A percentile compares a stretch with the other conserved stretches of the same genome.
These are phyloP conservation scores for Spinus olivaceus DNA, from an alignment of 2,797 vertebrate genomes.

Conservation along the genomic window DNA sequence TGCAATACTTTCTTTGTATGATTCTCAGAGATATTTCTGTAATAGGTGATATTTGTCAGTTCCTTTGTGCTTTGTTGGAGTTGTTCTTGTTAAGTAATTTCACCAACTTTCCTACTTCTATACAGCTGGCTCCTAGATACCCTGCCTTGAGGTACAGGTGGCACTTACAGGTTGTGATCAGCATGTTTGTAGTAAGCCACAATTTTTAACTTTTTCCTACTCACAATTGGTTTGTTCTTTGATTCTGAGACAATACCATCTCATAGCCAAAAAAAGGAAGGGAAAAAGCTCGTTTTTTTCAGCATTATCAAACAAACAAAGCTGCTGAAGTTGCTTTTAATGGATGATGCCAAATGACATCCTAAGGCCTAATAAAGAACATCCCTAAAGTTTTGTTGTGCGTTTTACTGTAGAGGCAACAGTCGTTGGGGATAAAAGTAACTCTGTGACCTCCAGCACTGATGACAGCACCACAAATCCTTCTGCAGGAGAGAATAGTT, in stretches of 20 bases:
- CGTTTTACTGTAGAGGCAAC: conserved; percentile 79
- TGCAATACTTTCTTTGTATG: not conserved
- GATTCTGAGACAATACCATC: not conserved
- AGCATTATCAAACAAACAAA: not conserved
- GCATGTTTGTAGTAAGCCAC: not conserved
- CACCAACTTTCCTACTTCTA: not conserved
- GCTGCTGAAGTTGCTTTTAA: not conserved
- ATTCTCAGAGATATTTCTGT: not conserved
- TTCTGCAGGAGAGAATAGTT: conserved; percentile 71
- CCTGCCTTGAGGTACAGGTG: not conserved
- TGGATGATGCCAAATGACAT: conserved; percentile 41
- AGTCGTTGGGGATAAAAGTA: conserved; percentile 81
- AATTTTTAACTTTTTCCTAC: not conserved
- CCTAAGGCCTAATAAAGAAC: conserved; percentile 56
- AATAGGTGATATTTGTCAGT: not conserved
- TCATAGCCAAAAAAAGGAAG: not conserved
- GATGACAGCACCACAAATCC: conserved; percentile 74
- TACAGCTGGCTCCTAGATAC: not conserved
- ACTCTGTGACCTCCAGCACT: conserved; percentile 76
- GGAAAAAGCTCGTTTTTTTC: not conserved
- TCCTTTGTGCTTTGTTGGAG: not conserved
- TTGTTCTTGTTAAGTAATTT: not conserved
- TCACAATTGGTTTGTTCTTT: not conserved
- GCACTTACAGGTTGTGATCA: not conserved
- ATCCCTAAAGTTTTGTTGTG: conserved; percentile 78